Evolutionary conservation across 2,113 vertebrate species (phyloP).

Genomic region (Lophochroa leadbeateri): DNA sequence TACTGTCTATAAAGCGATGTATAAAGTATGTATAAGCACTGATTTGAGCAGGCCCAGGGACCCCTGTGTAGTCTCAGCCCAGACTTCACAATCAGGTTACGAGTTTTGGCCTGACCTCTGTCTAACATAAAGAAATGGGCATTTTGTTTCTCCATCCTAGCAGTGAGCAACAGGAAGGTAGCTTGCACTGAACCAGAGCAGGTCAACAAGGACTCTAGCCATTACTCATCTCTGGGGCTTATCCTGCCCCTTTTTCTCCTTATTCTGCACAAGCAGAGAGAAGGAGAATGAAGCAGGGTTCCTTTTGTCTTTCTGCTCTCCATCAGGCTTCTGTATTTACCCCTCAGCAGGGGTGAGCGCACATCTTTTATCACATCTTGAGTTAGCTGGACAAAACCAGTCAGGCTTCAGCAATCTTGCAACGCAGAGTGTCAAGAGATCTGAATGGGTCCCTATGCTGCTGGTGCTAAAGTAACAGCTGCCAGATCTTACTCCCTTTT

Average conservation of each 20-base stretch:
- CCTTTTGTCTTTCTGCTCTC: not conserved
- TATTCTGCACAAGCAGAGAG: not conserved
- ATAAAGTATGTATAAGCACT: not conserved
- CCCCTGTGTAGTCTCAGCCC: not conserved
- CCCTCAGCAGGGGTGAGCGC: not conserved
- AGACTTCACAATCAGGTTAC: not conserved
- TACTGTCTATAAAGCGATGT: not conserved
- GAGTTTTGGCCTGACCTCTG: not conserved
- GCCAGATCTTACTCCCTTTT: not conserved
- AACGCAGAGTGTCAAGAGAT: accelerated
- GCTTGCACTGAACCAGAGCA: not conserved
- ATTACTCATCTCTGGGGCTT: not conserved
- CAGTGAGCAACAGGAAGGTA: not conserved
- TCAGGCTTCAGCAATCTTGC: not conserved
- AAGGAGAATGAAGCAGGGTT: not conserved
- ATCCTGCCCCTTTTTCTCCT: not conserved
- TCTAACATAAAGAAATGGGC: not conserved
- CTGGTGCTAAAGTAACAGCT: not conserved
- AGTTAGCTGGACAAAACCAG: not conserved
- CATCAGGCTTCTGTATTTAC: not conserved
- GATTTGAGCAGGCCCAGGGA: not conserved
- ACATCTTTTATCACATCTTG: not conserved
- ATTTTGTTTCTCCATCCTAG: not conserved
- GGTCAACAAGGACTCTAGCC: not conserved
- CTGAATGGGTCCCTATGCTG: not conserved